These are phyloP conservation scores for Erebia ligea DNA, from an alignment of 2,888 invertebrate genomes.

Conservation along the genomic window DNA sequence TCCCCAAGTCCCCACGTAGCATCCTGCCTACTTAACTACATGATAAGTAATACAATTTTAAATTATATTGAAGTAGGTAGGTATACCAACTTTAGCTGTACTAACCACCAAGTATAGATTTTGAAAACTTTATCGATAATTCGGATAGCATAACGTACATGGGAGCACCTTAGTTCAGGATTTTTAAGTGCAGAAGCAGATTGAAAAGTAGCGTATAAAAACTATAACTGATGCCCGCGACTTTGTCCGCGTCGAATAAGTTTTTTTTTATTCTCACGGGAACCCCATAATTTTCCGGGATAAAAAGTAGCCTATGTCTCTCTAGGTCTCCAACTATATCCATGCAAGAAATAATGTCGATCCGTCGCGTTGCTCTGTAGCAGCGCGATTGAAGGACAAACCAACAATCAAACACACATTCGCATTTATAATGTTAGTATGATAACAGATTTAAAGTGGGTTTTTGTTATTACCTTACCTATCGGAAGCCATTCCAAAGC, in stretches of 20 bases:
- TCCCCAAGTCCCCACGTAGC: slow-evolving; percentile 8
- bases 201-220: not conserved
- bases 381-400: too few relatives aligned
- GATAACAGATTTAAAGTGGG: not conserved
- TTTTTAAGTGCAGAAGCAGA: not conserved
- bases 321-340: too few relatives aligned
- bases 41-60: not conserved
- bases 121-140: not conserved
- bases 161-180: not conserved
- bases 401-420: too few relatives aligned
- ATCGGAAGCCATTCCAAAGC: slow-evolving; percentile 90
- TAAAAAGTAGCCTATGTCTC: too few relatives aligned
- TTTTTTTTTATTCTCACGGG: too few relatives aligned
- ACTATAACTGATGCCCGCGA: too few relatives aligned
- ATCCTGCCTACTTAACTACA: not conserved
- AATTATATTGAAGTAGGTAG: not conserved
- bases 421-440: too few relatives aligned
- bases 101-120: not conserved
- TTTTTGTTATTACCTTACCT: slow-evolving; percentile 74
- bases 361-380: too few relatives aligned
- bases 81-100: not conserved
- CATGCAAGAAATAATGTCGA: too few relatives aligned
- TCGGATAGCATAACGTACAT: too few relatives aligned
- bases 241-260: too few relatives aligned
- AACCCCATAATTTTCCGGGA: too few relatives aligned